Evolutionary conservation across 2,797 vertebrate genomes (phyloP).

Genomic region (Poecile montanus): DNA sequence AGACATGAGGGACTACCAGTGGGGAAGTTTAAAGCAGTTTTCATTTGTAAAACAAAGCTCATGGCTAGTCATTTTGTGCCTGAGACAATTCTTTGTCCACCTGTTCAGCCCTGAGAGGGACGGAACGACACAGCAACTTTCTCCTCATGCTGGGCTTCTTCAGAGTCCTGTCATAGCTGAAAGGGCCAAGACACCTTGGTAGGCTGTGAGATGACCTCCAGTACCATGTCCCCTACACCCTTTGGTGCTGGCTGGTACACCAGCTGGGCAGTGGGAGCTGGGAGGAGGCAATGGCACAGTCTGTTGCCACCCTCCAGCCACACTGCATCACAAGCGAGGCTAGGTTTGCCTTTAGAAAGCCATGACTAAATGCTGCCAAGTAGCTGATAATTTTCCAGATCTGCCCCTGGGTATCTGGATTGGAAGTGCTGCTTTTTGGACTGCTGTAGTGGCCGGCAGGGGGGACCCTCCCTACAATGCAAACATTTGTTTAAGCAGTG

Average conservation of each 20-base stretch:
- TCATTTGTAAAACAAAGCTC: not conserved
- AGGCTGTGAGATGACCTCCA: not conserved
- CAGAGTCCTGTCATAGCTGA: not conserved
- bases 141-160: not conserved
- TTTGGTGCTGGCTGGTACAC: rapidly evolving
- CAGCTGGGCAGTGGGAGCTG: rapidly evolving
- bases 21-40: not conserved
- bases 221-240: rapidly evolving
- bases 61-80: not conserved
- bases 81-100: not conserved
- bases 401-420: not conserved
- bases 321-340: rapidly evolving
- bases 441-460: not conserved
- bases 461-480: not conserved
- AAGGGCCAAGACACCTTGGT: not conserved
- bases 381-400: not conserved
- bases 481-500: conserved; percentile 9
- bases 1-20: not conserved
- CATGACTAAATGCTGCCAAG: not conserved
- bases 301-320: rapidly evolving
- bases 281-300: rapidly evolving
- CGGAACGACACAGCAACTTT: not conserved
- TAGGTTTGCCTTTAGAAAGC: not conserved
- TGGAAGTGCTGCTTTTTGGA: not conserved
- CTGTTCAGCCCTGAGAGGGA: not conserved